Base-by-base conservation (phyloP, 2,888 invertebrate species). In the Drosophila nr. perissopoda region DNA sequence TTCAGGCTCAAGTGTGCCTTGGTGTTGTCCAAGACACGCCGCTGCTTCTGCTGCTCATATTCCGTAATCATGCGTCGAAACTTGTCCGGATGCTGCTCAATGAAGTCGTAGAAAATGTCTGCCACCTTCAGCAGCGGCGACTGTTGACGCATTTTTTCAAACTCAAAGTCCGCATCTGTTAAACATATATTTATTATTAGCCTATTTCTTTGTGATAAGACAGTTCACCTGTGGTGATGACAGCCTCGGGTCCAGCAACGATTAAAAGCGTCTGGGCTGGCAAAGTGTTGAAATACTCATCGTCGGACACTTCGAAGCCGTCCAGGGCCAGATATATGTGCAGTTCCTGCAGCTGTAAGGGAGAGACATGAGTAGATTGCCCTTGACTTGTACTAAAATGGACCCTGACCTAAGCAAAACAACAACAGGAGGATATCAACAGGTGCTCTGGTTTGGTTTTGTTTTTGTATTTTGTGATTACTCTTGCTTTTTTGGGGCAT, bases 231-330 rank as follows among this genome's bases (percentile, higher is more conserved):
- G 94, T 95, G 92, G 95, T 94, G 93, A 95, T 94, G 88, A 94
- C 93, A 81, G 94, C 94, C 77, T 94, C 93, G 4, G 92, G 91
- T 1, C 88, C 91, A 63, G 93, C 93, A 52, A 95, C 92, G 69
- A 97, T 95, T 67, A 97, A 94, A 21, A 97, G 94, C 0, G 96
- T 96, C 92, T 97, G 97, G 0, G 96, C 93, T 57, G 96, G 95
- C 62, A 97, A 90, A 0, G 96, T 96, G 74, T 94, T 93, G 84
- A 97, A 95, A 91, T 97, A 97, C 38, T 96, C 96, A 81, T 97
- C 96, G 83, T 96, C 96, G 52, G 95, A 95, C 25, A 97, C 95
- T 81, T 95, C 94, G 36, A 96, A 96, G 59, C 96, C 96, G 92
- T 97, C 96, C 79, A 94, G 94, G 29, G 95, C 94, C 73, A 95